These are phyloP conservation scores for Napeogenes inachia DNA, from an alignment of 2,888 invertebrate genomes.

Conservation along the genomic window DNA sequence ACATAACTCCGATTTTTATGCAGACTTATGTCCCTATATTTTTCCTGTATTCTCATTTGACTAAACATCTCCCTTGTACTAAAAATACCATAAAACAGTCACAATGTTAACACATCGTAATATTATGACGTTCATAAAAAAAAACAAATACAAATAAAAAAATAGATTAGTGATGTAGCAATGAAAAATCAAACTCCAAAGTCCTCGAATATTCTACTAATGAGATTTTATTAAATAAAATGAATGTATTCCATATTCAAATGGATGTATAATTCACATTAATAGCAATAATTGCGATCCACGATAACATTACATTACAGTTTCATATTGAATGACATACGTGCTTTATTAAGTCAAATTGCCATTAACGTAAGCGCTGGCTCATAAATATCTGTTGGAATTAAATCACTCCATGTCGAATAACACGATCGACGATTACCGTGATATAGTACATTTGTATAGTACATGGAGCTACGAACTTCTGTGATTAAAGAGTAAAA, in stretches of 20 bases:
- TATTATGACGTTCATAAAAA: neutral
- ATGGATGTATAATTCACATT: conserved; percentile 7
- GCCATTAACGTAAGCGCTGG: conserved; percentile 48
- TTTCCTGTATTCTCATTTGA: conserved; percentile 57
- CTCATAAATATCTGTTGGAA: conserved; percentile 58
- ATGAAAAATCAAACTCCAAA: conserved; percentile 35
- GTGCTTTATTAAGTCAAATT: conserved; percentile 52
- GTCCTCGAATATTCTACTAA: conserved; percentile 28
- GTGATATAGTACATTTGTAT: conserved; percentile 40
- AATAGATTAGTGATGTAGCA: conserved; percentile 13
- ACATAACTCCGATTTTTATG: conserved; percentile 74
- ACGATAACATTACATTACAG: neutral
- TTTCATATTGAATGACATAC: neutral
- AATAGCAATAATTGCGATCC: neutral
- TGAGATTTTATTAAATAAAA: no score
- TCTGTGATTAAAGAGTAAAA: no score
- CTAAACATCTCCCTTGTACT: conserved; percentile 48
- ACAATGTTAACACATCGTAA: neutral
- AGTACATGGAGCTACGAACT: conserved; percentile 32
- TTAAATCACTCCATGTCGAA: conserved; percentile 59
- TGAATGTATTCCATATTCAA: neutral
- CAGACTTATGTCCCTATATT: conserved; percentile 44
- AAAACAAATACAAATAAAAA: neutral
- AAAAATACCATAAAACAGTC: conserved; percentile 38
- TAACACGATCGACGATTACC: conserved; percentile 62